These are phyloP conservation scores for Xestoiulus laeticollis DNA, from an alignment of 2,888 invertebrate species.

Conservation along the genomic window DNA sequence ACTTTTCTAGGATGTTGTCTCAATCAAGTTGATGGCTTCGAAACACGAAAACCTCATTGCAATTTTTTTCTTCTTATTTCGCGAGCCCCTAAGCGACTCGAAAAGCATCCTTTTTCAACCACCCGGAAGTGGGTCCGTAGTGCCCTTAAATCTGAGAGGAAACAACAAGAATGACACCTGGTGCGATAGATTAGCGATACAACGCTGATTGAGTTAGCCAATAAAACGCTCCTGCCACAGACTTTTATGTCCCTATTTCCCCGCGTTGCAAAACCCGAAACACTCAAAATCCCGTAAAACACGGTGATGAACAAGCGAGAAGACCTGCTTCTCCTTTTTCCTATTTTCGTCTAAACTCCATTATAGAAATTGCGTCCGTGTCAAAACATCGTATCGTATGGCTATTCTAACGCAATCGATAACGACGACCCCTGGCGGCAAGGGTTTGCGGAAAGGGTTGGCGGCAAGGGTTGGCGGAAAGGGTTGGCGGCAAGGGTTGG, in stretches of 20 bases:
- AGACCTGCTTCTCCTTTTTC: not conserved
- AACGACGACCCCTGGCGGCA: not conserved
- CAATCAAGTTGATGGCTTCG: constrained; percentile 13
- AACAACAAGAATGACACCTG: constrained; percentile 2
- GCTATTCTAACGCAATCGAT: not conserved
- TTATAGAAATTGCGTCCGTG: not conserved
- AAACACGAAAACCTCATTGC: constrained; percentile 10
- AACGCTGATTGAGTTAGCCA: constrained; percentile 13
- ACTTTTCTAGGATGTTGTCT: constrained; percentile 9
- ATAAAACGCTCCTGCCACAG: not conserved
- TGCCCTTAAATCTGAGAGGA: not conserved
- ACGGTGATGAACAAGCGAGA: not conserved
- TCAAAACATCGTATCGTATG: not conserved
- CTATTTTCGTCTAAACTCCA: not conserved
- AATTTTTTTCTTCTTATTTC: no score
- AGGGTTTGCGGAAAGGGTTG: no score
- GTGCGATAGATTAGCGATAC: not conserved
- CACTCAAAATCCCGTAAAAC: not conserved
- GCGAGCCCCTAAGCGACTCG: no score
- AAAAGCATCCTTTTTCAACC: not conserved
- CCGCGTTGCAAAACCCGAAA: not conserved
- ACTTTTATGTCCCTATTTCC: not conserved
- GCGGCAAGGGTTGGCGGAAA: no score
- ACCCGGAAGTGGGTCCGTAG: not conserved
- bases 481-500: no score